These are phyloP conservation scores for Rhineura floridana DNA, from an alignment of 2,113 vertebrate species.

Conservation along the genomic window DNA sequence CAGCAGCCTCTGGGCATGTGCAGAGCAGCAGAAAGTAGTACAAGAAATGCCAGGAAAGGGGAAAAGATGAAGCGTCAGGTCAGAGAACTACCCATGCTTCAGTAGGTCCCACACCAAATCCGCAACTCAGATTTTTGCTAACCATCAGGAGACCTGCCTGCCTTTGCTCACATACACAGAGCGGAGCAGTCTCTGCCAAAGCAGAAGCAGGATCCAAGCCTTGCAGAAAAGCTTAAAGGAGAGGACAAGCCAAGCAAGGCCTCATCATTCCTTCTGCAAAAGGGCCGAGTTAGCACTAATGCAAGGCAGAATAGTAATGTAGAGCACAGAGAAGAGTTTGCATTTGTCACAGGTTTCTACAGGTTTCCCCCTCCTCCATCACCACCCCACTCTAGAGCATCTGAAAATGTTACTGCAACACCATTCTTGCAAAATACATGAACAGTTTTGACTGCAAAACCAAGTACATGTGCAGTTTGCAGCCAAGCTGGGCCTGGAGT, in stretches of 20 bases:
- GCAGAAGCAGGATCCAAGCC: background rate
- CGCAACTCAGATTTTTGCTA: background rate
- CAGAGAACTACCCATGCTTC: background rate
- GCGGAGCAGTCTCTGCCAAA: background rate
- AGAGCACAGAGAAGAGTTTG: background rate
- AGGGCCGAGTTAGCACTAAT: no score
- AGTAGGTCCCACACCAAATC: background rate
- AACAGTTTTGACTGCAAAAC: background rate
- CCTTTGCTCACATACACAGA: background rate
- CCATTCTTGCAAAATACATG: background rate
- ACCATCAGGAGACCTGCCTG: background rate
- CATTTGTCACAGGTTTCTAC: background rate
- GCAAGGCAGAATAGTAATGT: background rate
- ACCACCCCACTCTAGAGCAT: background rate
- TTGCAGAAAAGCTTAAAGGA: background rate
- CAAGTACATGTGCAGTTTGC: no score
- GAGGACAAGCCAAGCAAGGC: background rate
- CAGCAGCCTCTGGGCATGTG: no score
- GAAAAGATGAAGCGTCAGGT: no score
- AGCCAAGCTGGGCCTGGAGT: no score
- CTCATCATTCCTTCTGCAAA: no score
- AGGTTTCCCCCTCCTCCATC: background rate
- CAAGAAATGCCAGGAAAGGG: background rate
- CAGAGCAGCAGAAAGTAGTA: background rate
- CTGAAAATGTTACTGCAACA: background rate